Evolutionary conservation across 2,113 vertebrate genomes (phyloP).

Genomic region (Pseudorasbora parva): DNA sequence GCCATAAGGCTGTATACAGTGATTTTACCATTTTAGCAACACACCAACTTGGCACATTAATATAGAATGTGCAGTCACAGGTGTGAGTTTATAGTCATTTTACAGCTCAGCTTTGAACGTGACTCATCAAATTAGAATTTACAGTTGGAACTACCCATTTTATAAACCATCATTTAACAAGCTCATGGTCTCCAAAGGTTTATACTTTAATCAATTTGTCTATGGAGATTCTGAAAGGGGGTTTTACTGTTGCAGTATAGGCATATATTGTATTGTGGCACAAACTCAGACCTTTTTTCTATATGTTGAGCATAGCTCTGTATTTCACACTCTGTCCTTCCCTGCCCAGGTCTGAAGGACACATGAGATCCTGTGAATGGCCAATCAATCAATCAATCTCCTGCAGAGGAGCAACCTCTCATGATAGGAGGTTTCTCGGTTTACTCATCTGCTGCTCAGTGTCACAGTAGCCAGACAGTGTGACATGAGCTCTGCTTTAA

Average conservation of each 20-base stretch:
- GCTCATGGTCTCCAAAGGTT: not conserved
- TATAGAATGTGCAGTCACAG: not conserved
- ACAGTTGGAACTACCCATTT: not conserved
- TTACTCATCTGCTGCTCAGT: slow-evolving; percentile 71
- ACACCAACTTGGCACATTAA: not conserved
- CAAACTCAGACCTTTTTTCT: not conserved
- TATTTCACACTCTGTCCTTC: slow-evolving; percentile 60
- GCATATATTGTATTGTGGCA: not conserved
- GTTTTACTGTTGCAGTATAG: not conserved
- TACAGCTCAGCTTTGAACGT: not conserved
- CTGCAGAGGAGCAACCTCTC: slow-evolving; percentile 59
- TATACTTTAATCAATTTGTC: not conserved
- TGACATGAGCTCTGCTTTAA: slow-evolving; percentile 61
- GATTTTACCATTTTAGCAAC: slow-evolving; percentile 1
- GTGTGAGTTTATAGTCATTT: slow-evolving; percentile 22
- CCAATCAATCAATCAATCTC: slow-evolving; percentile 78
- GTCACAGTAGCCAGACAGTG: slow-evolving; percentile 62
- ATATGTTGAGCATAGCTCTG: not conserved
- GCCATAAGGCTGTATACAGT: not conserved
- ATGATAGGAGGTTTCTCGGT: slow-evolving; percentile 55
- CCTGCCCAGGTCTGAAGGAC: slow-evolving; percentile 69
- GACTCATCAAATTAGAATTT: not conserved
- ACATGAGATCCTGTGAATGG: slow-evolving; percentile 65
- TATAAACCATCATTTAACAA: not conserved
- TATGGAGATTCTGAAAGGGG: not conserved